Percentiles rank a stretch among this genome's conserved stretches.
Evolutionary conservation across 2,797 vertebrate genomes (phyloP).

Genomic region (Gouania willdenowi): DNA sequence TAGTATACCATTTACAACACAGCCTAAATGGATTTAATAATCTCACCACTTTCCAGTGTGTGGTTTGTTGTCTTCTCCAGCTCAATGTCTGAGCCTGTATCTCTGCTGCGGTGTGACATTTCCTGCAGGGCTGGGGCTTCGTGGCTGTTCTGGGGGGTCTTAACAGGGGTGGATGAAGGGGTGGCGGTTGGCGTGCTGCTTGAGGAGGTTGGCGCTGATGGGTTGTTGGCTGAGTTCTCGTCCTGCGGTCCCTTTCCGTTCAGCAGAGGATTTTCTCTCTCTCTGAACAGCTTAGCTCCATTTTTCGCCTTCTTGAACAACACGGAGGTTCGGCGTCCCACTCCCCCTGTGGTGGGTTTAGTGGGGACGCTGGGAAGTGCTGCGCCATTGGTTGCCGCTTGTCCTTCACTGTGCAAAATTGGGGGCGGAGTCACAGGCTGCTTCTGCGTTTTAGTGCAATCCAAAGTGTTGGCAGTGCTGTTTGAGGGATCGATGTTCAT

Average conservation of each 20-base stretch:
- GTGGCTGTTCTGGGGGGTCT: constrained; percentile 58
- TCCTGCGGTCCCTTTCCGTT: constrained; percentile 69
- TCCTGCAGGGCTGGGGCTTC: constrained; percentile 59
- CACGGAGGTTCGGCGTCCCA: constrained; percentile 86
- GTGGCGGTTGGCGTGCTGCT: constrained; percentile 53
- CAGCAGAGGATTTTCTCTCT: constrained; percentile 78
- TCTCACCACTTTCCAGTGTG: constrained; percentile 78
- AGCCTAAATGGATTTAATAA: too few relatives aligned
- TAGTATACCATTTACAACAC: too few relatives aligned
- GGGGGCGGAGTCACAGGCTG: constrained; percentile 42
- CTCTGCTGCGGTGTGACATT: constrained; percentile 65
- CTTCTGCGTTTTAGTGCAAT: constrained; percentile 72
- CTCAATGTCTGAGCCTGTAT: constrained; percentile 69
- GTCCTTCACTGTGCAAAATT: constrained; percentile 63
- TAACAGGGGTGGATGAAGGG: constrained; percentile 55
- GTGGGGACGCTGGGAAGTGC: constrained; percentile 51
- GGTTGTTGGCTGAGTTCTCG: constrained; percentile 4
- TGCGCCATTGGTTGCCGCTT: constrained; percentile 70
- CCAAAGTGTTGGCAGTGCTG: constrained; percentile 39
- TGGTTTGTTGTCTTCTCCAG: constrained; percentile 74
- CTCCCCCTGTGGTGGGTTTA: constrained; percentile 69
- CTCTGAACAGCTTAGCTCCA: constrained; percentile 82
- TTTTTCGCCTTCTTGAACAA: constrained; percentile 95
- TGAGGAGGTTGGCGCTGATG: constrained; percentile 32
- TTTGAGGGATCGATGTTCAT: constrained; percentile 73